Conservation (phyloP, 1,140 invertebrate genomes). For the Nasonia vitripennis region DNA sequence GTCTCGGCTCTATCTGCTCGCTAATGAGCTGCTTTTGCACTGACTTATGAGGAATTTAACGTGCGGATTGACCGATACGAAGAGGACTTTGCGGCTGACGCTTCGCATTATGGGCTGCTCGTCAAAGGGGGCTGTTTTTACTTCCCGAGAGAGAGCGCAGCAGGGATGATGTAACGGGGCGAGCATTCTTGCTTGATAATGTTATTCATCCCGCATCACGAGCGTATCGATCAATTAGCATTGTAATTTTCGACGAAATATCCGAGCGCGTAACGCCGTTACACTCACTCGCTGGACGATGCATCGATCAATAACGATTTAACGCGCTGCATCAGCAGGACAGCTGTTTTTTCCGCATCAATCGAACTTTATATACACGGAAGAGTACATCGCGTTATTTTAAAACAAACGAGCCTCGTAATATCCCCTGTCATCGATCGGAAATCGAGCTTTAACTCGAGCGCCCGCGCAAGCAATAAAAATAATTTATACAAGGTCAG, state of each 20-base stretch:
- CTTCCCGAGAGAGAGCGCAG: too few relatives aligned
- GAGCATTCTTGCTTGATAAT: too few relatives aligned
- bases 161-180: too few relatives aligned
- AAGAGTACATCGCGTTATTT: background rate
- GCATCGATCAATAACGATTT: background rate
- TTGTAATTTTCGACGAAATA: background rate
- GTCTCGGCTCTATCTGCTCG: too few relatives aligned
- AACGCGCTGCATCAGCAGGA: too few relatives aligned
- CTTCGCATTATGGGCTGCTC: too few relatives aligned
- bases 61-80: background rate
- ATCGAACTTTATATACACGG: background rate
- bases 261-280: background rate
- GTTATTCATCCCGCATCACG: too few relatives aligned
- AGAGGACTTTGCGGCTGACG: too few relatives aligned
- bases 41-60: background rate
- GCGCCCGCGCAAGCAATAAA: background rate
- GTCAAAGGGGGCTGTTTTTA: too few relatives aligned
- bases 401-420: background rate
- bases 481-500: constrained; percentile 1
- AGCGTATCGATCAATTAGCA: background rate
- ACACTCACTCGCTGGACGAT: background rate
- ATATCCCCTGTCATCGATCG: background rate
- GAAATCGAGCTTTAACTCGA: background rate
- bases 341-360: background rate
- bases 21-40: background rate